phyloP scores from a whole-genome alignment of 2,113 vertebrate species.

The Ochotona curzoniae region DNA sequence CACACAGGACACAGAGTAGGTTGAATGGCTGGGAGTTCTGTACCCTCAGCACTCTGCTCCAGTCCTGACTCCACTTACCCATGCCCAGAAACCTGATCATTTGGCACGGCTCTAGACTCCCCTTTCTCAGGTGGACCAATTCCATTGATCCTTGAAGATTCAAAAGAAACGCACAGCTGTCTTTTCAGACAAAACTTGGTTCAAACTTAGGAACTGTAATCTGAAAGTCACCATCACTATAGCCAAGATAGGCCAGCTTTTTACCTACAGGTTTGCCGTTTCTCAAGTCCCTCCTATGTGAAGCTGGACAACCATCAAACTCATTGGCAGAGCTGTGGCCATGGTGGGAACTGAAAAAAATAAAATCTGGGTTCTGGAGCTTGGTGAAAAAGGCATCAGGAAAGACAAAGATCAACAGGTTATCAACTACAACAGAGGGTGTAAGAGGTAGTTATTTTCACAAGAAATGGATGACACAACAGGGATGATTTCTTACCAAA shows the following conservation, averaged over 20 bases:
- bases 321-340: background rate
- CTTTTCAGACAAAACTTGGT: slow-evolving; percentile 33
- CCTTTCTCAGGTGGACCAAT: slow-evolving; percentile 8
- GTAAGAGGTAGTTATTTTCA: background rate
- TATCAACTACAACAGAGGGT: slow-evolving; percentile 5
- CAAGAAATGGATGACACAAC: slow-evolving; percentile 17
- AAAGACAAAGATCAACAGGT: background rate
- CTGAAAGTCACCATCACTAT: background rate
- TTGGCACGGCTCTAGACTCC: background rate
- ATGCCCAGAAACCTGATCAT: background rate
- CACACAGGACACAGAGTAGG: background rate
- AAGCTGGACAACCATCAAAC: slow-evolving; percentile 10
- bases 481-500: slow-evolving; percentile 20
- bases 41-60: background rate
- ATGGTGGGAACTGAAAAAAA: background rate
- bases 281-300: slow-evolving; percentile 26
- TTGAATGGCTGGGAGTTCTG: slow-evolving; percentile 7
- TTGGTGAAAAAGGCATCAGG: background rate
- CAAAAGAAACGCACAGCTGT: background rate
- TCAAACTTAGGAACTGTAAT: background rate
- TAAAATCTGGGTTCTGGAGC: slow-evolving; percentile 40
- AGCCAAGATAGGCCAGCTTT: background rate
- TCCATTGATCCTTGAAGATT: slow-evolving; percentile 8
- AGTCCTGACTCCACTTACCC: background rate
- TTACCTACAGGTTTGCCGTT: background rate